Evolutionary conservation across 2,113 vertebrate genomes (phyloP).

Genomic region (Xenus cinereus): DNA sequence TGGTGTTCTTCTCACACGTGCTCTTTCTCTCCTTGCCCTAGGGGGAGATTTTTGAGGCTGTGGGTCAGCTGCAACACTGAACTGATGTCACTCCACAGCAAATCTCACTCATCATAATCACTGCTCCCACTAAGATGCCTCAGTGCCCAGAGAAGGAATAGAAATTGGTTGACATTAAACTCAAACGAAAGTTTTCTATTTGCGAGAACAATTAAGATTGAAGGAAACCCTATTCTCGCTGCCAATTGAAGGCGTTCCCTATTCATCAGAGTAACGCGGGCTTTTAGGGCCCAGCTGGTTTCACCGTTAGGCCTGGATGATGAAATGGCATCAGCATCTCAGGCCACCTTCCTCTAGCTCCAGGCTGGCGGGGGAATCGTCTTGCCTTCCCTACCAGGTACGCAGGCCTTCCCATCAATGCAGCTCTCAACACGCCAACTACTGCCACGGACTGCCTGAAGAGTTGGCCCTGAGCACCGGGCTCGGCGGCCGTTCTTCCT

Average conservation of each 20-base stretch:
- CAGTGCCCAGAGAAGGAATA: background rate
- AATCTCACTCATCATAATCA: background rate
- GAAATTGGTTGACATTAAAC: background rate
- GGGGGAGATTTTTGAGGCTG: background rate
- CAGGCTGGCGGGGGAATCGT: background rate
- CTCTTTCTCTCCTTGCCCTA: background rate
- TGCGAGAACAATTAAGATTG: background rate
- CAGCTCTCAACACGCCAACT: background rate
- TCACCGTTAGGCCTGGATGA: background rate
- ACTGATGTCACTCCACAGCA: background rate
- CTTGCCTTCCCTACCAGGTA: no score
- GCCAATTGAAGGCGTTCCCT: accelerated
- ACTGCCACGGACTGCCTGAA: background rate
- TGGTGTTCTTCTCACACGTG: background rate
- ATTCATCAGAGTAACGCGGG: no score
- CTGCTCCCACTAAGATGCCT: background rate
- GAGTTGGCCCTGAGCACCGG: no score
- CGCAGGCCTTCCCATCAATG: accelerated
- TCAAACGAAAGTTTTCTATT: background rate
- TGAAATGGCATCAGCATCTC: background rate
- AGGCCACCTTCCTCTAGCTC: background rate
- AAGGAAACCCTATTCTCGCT: background rate
- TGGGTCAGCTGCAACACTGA: background rate
- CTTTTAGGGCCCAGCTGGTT: accelerated
- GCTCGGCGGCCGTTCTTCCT: background rate